Evolutionary conservation across 1,140 invertebrate genomes (phyloP).

Genomic region (Kradibia gibbosae): DNA sequence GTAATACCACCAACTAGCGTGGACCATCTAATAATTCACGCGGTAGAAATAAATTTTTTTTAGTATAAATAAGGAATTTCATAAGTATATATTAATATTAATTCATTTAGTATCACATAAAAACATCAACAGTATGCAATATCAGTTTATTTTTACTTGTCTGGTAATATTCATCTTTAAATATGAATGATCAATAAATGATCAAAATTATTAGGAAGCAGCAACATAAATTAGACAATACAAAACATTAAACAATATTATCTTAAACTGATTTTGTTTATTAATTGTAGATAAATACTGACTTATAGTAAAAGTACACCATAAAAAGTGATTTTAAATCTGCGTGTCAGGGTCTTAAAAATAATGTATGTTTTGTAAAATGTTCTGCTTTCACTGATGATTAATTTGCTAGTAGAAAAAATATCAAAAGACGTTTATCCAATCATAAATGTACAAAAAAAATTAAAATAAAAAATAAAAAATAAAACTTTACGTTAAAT

Average conservation of each 20-base stretch:
- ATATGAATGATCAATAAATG: background rate
- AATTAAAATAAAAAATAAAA: no score
- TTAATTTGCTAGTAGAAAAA: conserved; percentile 1
- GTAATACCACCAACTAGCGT: conserved; percentile 90
- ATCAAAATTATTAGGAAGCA: background rate
- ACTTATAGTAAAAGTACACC: conserved; percentile 37
- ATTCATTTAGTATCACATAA: conserved; percentile 14
- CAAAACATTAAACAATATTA: background rate
- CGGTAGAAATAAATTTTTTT: conserved; percentile 51
- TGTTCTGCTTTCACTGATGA: background rate
- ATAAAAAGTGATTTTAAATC: conserved; percentile 30
- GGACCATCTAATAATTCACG: conserved; percentile 81
- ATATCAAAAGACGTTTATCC: background rate
- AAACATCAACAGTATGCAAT: conserved; percentile 6
- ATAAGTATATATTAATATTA: background rate
- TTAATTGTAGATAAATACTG: conserved; percentile 13
- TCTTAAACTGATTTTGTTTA: conserved; percentile 39
- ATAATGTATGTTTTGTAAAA: conserved; percentile 31
- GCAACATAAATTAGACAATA: background rate
- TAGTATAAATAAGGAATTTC: conserved; percentile 38
- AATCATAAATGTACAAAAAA: background rate
- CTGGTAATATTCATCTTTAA: background rate
- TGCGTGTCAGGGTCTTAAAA: conserved; percentile 38
- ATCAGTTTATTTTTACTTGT: background rate
- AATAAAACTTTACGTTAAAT: no score